These are phyloP conservation scores for Oreochromis spilurus DNA, from an alignment of 2,113 vertebrate species.

Conservation along the genomic window DNA sequence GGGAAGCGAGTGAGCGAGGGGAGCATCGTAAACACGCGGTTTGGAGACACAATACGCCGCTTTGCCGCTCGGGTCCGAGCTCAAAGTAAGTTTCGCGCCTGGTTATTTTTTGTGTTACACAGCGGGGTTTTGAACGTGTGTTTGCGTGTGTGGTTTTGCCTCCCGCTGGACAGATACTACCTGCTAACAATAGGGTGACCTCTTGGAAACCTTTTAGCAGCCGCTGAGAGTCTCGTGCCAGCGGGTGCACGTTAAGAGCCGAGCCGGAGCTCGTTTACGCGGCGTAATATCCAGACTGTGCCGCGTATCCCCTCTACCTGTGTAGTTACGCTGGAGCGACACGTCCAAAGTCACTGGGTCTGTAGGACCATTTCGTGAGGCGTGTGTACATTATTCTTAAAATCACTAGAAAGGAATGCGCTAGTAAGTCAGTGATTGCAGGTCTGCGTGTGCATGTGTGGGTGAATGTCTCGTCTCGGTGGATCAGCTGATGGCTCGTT, in stretches of 20 bases:
- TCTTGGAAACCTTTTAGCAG: slow-evolving; percentile 61
- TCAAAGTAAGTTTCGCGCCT: slow-evolving; percentile 85
- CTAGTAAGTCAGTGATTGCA: neutral
- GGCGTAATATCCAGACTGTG: slow-evolving; percentile 7
- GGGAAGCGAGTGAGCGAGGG: slow-evolving; percentile 54
- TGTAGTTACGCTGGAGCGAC: slow-evolving; percentile 1
- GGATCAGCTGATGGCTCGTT: slow-evolving; percentile 49
- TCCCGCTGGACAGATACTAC: slow-evolving; percentile 61
- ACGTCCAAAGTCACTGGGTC: slow-evolving; percentile 1
- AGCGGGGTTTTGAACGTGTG: slow-evolving; percentile 22
- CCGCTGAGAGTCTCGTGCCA: slow-evolving; percentile 44
- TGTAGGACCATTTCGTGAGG: neutral
- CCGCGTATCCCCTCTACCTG: neutral
- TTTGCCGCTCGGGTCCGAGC: slow-evolving; percentile 66
- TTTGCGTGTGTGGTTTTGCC: slow-evolving; percentile 44
- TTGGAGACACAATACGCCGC: slow-evolving; percentile 62
- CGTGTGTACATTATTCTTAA: neutral
- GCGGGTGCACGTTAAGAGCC: neutral
- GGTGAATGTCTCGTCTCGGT: neutral
- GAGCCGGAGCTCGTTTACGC: slow-evolving; percentile 1
- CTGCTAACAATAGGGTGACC: slow-evolving; percentile 84
- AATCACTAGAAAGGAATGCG: neutral
- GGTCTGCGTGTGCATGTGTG: neutral
- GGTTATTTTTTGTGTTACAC: slow-evolving; percentile 42
- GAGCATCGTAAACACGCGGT: slow-evolving; percentile 59